phyloP scores from a whole-genome alignment of 2,113 vertebrate genomes.

The Mobula birostris region DNA sequence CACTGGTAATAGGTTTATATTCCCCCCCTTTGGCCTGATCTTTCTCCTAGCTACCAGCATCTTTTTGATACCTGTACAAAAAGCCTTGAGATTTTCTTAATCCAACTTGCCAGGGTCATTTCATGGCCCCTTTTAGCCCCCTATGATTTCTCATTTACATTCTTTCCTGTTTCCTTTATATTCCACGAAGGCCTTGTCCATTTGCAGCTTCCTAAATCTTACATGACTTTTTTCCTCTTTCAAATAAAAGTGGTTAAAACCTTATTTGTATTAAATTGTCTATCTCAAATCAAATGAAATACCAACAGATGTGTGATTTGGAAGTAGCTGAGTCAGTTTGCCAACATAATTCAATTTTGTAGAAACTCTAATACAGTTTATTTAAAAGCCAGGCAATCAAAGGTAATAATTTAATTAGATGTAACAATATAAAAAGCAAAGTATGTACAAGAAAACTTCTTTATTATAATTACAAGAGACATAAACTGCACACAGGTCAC shows the following conservation, averaged over 20 bases:
- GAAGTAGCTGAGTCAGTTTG: not conserved
- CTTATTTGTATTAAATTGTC: not conserved
- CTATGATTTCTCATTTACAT: too few relatives aligned
- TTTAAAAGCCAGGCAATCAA: not conserved
- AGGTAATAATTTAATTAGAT: not conserved
- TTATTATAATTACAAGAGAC: not conserved
- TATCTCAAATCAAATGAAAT: not conserved
- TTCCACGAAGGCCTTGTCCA: too few relatives aligned
- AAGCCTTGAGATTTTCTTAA: too few relatives aligned
- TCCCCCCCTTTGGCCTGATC: too few relatives aligned
- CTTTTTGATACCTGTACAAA: too few relatives aligned
- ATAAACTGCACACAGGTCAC: not conserved
- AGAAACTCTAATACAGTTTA: not conserved
- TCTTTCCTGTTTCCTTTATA: too few relatives aligned
- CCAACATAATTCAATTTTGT: not conserved
- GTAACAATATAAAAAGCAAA: not conserved
- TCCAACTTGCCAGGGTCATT: too few relatives aligned
- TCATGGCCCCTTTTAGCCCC: too few relatives aligned
- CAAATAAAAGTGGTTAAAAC: not conserved
- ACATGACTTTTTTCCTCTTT: too few relatives aligned
- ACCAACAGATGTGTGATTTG: not conserved
- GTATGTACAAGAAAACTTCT: not conserved
- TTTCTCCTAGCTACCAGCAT: too few relatives aligned
- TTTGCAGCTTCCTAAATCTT: too few relatives aligned
- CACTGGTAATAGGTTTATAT: too few relatives aligned